Evolutionary conservation across 2,888 invertebrate species (phyloP), one percentile per base, ranked within the genome.

Genomic region (Litoditis marina): DNA sequence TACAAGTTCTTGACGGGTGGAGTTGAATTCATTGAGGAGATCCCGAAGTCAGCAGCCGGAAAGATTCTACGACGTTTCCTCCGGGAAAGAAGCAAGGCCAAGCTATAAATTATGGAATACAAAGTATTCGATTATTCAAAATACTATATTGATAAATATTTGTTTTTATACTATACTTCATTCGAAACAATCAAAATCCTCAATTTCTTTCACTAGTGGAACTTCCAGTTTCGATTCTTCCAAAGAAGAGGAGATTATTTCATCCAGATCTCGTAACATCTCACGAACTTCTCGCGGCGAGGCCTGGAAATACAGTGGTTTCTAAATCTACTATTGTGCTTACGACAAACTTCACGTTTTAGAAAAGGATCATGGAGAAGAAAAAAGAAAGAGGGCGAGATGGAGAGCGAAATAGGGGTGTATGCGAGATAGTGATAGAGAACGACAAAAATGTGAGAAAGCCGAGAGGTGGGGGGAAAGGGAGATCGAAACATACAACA

Each of bases 31-130:
- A 84, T 90, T 30, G 87, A 88, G 1, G 75, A 85, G 0, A 89
- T 91, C 76, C 91, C 91, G 0, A 88, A 90, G 82, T 89, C 89
- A 75, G 88, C 88, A 0, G 88, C 89, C 3, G 91, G 91, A 3
- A 91, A 91, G 85, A 90, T 91, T 49, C 83, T 90, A 79, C 86
- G 90, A 70, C 88, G 89, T 56, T 52, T 73, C 28, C 58, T 83
- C 2, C 36, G 62, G 11, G 62, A 62, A 13, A 44, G 34, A 19
- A 27, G 39, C 39, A n/a, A 31, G 22, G 46, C 57, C 13, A 57
- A 57, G 31, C 30, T 57, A 30, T 57, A 57, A 39, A n/a, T n/a
- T n/a, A n/a, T n/a, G n/a, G n/a, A n/a, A n/a, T n/a, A n/a, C n/a
- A n/a, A n/a, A n/a, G n/a, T n/a, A n/a, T n/a, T n/a, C n/a, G n/a